Percentiles rank a stretch among this genome's conserved stretches.
Conservation (phyloP, 2,797 vertebrate species). For the Gambelia wislizenii region DNA sequence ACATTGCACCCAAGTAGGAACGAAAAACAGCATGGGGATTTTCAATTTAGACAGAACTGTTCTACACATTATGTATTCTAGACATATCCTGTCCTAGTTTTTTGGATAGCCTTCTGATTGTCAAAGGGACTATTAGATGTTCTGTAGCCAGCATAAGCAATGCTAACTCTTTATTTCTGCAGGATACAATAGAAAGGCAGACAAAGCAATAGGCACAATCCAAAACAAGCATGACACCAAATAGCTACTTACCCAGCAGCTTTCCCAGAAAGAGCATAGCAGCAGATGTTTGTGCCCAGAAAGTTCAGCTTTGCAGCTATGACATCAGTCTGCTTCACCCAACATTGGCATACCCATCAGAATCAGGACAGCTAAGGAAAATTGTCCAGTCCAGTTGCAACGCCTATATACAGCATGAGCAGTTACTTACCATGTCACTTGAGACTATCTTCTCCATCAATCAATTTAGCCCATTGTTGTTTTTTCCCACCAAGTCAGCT, state of each 20-base stretch:
- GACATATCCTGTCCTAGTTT: accelerated
- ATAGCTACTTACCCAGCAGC: accelerated
- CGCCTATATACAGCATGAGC: neutral
- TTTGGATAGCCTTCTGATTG: neutral
- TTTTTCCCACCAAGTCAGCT: too few relatives aligned
- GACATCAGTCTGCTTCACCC: neutral
- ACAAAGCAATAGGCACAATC: accelerated
- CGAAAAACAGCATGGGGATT: accelerated
- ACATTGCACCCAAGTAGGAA: neutral
- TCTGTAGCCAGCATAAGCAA: neutral
- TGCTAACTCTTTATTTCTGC: neutral
- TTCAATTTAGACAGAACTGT: neutral
- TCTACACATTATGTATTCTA: neutral
- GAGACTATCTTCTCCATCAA: neutral
- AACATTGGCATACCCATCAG: neutral
- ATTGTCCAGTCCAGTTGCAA: too few relatives aligned
- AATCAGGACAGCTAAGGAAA: neutral
- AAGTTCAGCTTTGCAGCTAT: neutral
- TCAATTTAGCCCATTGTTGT: too few relatives aligned
- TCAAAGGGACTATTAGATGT: neutral
- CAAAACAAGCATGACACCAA: neutral
- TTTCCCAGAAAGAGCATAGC: neutral
- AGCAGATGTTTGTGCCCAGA: neutral
- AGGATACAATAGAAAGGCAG: neutral
- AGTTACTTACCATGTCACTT: neutral